Evolutionary conservation across 2,888 invertebrate species (phyloP).

Genomic region (Boloria euphrosyne): DNA sequence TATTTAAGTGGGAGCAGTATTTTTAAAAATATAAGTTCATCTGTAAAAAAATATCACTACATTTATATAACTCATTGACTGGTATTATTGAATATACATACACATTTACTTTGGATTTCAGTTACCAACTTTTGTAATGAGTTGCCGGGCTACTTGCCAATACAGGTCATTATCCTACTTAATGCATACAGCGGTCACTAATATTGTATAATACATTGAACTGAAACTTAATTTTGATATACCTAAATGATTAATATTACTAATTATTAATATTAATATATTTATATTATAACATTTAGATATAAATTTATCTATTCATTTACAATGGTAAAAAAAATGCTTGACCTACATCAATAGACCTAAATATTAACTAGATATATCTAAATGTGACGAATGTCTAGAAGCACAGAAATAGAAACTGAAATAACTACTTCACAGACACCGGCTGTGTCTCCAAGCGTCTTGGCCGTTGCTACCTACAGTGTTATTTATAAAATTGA

Average conservation of each 20-base stretch:
- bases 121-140: constrained; percentile 1
- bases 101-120: background rate
- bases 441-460: constrained; percentile 58
- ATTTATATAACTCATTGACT: background rate
- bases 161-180: constrained; percentile 65
- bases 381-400: constrained; percentile 11
- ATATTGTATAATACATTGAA: background rate
- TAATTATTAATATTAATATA: background rate
- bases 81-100: background rate
- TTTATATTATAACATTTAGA: background rate
- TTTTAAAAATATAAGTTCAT: background rate
- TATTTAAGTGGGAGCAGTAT: background rate
- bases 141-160: constrained; percentile 61
- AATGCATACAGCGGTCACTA: constrained; percentile 23
- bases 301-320: background rate
- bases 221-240: background rate
- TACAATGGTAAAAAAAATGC: background rate
- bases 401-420: constrained; percentile 59
- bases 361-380: constrained; percentile 8
- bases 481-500: constrained; percentile 72
- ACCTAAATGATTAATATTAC: no score
- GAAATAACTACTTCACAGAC: constrained; percentile 62
- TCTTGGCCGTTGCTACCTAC: constrained; percentile 48
- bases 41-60: background rate
- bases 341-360: constrained; percentile 3